These are phyloP conservation scores for Oxygymnocypris stewartii DNA, from an alignment of 2,113 vertebrate genomes.

Conservation along the genomic window DNA sequence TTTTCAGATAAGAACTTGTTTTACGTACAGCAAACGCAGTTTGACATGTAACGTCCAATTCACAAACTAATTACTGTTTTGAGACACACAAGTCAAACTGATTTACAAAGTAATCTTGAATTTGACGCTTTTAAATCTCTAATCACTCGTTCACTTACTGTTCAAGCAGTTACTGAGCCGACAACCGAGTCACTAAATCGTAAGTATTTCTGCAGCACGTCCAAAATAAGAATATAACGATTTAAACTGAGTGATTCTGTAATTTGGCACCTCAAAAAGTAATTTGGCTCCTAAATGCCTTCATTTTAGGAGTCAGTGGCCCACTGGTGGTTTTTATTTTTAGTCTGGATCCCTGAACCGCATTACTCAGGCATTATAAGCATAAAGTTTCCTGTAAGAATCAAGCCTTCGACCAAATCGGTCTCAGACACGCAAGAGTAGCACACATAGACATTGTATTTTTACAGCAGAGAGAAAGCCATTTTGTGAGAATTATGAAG, in stretches of 20 bases:
- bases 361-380: slow-evolving; percentile 17
- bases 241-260: slow-evolving; percentile 1
- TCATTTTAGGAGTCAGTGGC: background rate
- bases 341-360: slow-evolving; percentile 1
- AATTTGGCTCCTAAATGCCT: background rate
- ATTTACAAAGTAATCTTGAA: background rate
- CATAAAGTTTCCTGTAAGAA: slow-evolving; percentile 10
- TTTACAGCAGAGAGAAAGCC: slow-evolving; percentile 21
- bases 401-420: slow-evolving; percentile 11
- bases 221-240: background rate
- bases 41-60: no score
- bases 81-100: background rate
- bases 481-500: slow-evolving; percentile 8
- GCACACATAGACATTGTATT: slow-evolving; percentile 21
- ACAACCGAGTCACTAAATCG: background rate
- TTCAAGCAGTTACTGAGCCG: background rate
- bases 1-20: no score
- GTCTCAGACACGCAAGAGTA: background rate
- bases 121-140: background rate
- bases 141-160: background rate
- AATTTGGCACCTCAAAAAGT: slow-evolving; percentile 6
- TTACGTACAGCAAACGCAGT: no score
- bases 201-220: background rate
- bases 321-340: background rate
- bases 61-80: background rate